Evolutionary conservation across 2,888 invertebrate species (phyloP).

Genomic region (Mylabris sibirica): DNA sequence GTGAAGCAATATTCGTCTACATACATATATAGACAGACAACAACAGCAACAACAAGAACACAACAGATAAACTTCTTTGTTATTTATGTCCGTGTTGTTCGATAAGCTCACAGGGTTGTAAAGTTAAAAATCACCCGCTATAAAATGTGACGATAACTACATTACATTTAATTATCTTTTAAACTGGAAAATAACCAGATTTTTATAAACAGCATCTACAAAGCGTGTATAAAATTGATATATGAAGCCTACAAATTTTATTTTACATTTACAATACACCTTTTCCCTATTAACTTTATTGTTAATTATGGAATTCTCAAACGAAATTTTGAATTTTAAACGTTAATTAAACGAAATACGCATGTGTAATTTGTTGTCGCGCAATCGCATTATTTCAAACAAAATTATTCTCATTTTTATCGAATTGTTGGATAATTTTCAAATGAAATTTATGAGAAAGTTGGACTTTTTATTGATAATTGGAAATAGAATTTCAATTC

Average conservation of each 20-base stretch:
- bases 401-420: neutral
- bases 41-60: neutral
- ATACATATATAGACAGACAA: neutral
- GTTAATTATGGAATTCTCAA: too few relatives aligned
- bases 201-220: neutral
- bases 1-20: slow-evolving; percentile 6
- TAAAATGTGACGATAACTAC: slow-evolving; percentile 36
- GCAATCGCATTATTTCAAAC: neutral
- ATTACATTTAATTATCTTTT: slow-evolving; percentile 36
- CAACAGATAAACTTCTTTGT: slow-evolving; percentile 2
- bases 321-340: neutral
- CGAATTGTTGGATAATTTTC: neutral
- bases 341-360: neutral
- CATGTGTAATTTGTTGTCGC: neutral
- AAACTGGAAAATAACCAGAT: slow-evolving; percentile 3
- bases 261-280: neutral
- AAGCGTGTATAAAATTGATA: slow-evolving; percentile 3
- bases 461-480: neutral
- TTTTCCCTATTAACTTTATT: neutral
- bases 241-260: neutral
- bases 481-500: neutral
- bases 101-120: slow-evolving; percentile 32
- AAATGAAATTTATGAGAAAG: neutral
- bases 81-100: slow-evolving; percentile 27
- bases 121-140: slow-evolving; percentile 27